Evolutionary conservation across 2,797 vertebrate species (phyloP).

Genomic region (Perodicticus potto): DNA sequence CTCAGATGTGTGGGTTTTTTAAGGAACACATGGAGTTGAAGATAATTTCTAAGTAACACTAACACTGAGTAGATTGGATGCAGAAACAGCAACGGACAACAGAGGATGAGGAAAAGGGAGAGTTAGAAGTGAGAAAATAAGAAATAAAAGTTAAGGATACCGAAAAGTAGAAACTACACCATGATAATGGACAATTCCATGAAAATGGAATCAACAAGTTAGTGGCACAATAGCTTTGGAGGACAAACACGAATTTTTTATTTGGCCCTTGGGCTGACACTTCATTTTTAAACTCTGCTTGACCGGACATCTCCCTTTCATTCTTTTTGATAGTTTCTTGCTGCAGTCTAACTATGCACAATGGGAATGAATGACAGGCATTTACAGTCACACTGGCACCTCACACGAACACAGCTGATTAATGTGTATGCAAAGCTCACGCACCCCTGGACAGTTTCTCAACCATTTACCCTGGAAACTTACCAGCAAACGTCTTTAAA

Average conservation of each 20-base stretch:
- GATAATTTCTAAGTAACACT: background rate
- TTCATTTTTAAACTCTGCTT: background rate
- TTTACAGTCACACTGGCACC: background rate
- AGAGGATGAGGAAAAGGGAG: background rate
- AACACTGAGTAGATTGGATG: background rate
- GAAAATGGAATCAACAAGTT: background rate
- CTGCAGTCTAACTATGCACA: background rate
- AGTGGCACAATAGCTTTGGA: no score
- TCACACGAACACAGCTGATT: background rate
- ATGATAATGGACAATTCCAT: no score
- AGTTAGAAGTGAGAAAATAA: background rate
- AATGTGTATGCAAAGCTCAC: background rate
- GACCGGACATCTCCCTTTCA: background rate
- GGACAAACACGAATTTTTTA: background rate
- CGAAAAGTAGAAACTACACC: background rate
- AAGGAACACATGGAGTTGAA: background rate
- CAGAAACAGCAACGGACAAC: background rate
- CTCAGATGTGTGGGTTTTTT: background rate
- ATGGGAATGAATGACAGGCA: background rate
- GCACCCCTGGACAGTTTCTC: background rate
- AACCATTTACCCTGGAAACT: background rate
- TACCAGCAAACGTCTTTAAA: background rate
- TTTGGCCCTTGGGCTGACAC: background rate
- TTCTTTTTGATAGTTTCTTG: background rate
- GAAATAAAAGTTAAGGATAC: background rate